These are phyloP conservation scores for Quadroppia sp. DNA, from an alignment of 2,888 invertebrate genomes.

Conservation along the genomic window DNA sequence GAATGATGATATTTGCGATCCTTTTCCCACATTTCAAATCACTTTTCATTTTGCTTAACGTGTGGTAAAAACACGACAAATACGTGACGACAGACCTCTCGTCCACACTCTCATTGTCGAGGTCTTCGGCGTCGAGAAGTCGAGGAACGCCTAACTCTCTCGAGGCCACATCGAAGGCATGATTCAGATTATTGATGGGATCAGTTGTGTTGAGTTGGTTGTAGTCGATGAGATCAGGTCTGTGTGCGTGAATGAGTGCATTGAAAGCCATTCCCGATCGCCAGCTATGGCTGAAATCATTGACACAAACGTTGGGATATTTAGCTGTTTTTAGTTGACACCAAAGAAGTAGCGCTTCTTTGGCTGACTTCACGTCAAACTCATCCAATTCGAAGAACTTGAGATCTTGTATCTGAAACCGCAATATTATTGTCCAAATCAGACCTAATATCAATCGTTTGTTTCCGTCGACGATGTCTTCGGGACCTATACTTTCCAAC, in stretches of 20 bases:
- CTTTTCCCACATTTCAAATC: not conserved
- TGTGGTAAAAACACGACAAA: slow-evolving; percentile 97
- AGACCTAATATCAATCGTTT: slow-evolving; percentile 92
- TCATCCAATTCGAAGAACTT: not conserved
- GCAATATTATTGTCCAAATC: slow-evolving; percentile 97
- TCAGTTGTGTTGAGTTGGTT: slow-evolving; percentile 58
- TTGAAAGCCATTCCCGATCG: slow-evolving; percentile 95
- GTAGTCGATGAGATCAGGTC: slow-evolving; percentile 92
- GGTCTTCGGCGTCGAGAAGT: slow-evolving; percentile 92
- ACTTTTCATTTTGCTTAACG: slow-evolving; percentile 92
- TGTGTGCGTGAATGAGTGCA: slow-evolving; percentile 94
- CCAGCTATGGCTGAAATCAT: slow-evolving; percentile 73
- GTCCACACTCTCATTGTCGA: slow-evolving; percentile 88
- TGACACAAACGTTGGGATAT: slow-evolving; percentile 55
- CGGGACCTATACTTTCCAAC: slow-evolving; percentile 96
- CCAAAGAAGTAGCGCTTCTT: slow-evolving; percentile 96
- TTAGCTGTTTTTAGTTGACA: slow-evolving; percentile 97
- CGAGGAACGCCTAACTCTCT: slow-evolving; percentile 86
- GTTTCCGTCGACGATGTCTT: slow-evolving; percentile 98
- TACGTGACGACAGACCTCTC: slow-evolving; percentile 99
- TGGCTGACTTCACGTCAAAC: slow-evolving; percentile 59
- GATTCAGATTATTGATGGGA: slow-evolving; percentile 70
- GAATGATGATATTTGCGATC: slow-evolving; percentile 81
- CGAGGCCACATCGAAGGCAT: slow-evolving; percentile 94
- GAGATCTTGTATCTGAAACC: slow-evolving; percentile 93